Conservation (phyloP, 2,888 invertebrate genomes). For the Morinoia aosen region DNA sequence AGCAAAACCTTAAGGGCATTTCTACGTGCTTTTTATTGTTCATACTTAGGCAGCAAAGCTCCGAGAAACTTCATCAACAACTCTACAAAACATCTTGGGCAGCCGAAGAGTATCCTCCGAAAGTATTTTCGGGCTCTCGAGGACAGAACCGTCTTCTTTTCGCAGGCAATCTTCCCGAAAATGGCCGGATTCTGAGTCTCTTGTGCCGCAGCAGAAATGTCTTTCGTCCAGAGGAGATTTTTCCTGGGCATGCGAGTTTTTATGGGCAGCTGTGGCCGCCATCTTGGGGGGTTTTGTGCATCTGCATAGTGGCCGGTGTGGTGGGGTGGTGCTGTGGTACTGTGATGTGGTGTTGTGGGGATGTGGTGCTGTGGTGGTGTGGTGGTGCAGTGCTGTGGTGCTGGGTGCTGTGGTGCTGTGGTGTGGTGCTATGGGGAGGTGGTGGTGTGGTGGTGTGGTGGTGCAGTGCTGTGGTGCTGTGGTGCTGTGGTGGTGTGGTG, state of each 20-base stretch:
- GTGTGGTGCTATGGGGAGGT: neutral
- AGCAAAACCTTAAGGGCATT: neutral
- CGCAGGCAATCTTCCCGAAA: neutral
- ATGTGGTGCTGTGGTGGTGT: neutral
- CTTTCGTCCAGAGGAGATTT: neutral
- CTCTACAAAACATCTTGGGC: neutral
- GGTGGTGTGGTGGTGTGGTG: no score
- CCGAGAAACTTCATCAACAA: neutral
- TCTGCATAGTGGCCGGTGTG: neutral
- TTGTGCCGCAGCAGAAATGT: neutral
- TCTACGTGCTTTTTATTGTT: neutral
- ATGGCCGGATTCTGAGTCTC: neutral
- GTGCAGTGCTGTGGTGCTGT: neutral
- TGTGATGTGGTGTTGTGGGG: no score
- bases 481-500: neutral
- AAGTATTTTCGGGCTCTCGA: neutral
- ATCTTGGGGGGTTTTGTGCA: neutral
- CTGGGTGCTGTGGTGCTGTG: neutral
- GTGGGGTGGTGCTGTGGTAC: neutral
- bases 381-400: no score
- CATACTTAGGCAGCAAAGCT: neutral
- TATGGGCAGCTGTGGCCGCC: neutral
- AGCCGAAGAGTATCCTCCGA: neutral
- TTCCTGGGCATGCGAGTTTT: neutral
- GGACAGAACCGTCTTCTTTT: constrained; percentile 3